phyloP scores from a whole-genome alignment of 1,140 invertebrate species.

The Diachasmimorpha longicaudata region DNA sequence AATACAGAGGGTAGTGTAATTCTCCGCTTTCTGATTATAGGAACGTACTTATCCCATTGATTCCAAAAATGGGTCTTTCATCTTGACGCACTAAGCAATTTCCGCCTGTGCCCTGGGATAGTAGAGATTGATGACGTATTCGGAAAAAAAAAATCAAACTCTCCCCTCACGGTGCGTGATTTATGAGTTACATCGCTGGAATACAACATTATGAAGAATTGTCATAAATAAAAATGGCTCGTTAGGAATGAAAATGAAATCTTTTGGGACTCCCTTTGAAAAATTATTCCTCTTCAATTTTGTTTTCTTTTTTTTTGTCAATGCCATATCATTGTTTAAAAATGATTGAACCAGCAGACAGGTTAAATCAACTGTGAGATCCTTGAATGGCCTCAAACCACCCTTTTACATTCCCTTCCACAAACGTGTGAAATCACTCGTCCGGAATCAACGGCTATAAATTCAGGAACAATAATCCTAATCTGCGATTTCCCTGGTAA shows the following conservation, averaged over 20 bases:
- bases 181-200: neutral
- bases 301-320: too few relatives aligned
- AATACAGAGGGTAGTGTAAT: neutral
- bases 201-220: neutral
- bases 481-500: too few relatives aligned
- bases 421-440: too few relatives aligned
- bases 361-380: too few relatives aligned
- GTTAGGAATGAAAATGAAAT: neutral
- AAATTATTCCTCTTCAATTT: neutral
- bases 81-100: constrained; percentile 12
- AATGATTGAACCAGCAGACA: too few relatives aligned
- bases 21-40: neutral
- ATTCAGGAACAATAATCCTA: too few relatives aligned
- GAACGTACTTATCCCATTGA: constrained; percentile 3
- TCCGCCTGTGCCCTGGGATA: neutral
- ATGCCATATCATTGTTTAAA: too few relatives aligned
- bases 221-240: neutral
- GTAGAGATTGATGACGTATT: constrained; percentile 10
- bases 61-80: neutral
- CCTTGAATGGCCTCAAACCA: too few relatives aligned
- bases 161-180: neutral
- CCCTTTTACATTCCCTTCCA: too few relatives aligned
- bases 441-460: too few relatives aligned
- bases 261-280: neutral
- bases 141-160: neutral